Conservation (phyloP, 2,888 invertebrate genomes). For the Azorinus chamasolen region DNA sequence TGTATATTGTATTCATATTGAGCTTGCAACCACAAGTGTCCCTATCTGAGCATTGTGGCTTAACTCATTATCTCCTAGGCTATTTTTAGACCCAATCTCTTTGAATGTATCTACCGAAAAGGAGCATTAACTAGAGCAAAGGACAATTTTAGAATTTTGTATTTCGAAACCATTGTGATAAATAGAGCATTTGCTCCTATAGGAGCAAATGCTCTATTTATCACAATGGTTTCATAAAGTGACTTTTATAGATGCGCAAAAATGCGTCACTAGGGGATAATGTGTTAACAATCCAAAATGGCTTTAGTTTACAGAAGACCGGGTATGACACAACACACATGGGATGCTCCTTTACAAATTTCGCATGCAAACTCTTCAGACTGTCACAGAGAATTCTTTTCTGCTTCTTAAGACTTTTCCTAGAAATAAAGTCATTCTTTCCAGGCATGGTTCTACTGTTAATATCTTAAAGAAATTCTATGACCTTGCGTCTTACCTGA, state of each 20-base stretch:
- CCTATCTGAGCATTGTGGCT: conserved; percentile 35
- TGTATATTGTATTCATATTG: conserved; percentile 32
- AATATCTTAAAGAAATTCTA: no score
- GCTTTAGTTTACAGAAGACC: conserved; percentile 33
- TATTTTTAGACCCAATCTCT: conserved; percentile 15
- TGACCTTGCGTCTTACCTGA: no score
- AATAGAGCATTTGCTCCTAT: no score
- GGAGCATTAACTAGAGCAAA: no score
- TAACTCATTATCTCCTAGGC: no score
- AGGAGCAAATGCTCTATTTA: conserved; percentile 13
- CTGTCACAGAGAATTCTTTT: conserved; percentile 33
- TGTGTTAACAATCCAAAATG: conserved; percentile 34
- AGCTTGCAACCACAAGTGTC: conserved; percentile 51
- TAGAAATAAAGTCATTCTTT: conserved; percentile 32
- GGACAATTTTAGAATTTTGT: no score
- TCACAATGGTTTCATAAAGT: no score
- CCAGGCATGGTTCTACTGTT: conserved; percentile 39
- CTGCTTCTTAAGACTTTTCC: conserved; percentile 34
- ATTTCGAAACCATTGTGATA: no score
- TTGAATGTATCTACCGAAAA: no score
- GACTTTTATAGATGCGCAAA: no score
- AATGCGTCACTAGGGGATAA: no score
- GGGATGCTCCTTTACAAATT: conserved; percentile 17
- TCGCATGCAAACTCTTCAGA: conserved; percentile 30
- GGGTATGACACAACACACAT: conserved; percentile 24